Base-by-base conservation (phyloP, 2,888 invertebrate genomes). In the Amblyjoppa proteus region DNA sequence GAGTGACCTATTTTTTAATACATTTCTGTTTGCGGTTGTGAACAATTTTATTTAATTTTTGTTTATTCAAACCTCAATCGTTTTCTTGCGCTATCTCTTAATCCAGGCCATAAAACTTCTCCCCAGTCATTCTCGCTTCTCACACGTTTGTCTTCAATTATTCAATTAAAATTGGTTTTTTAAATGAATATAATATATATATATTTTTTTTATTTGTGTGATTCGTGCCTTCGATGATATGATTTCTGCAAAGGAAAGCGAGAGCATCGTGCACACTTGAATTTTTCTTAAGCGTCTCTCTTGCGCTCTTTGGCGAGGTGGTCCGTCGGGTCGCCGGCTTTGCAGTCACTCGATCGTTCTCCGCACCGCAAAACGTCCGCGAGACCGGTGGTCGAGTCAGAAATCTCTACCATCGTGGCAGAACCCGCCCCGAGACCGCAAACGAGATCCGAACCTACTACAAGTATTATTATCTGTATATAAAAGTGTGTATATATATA, bases 351-450 rank as follows among this genome's bases (percentile, higher is more conserved):
- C 78, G 83, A 68, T 83, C 53, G 49, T 61, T 74, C 51, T 51
- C 53, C 53, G 51, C 28, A 83, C 83, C 83, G 78, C 83, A 78
- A 78, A 82, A 76, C 76, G 70, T 81, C 61, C 66, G 69, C 78
- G 83, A 74, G 69, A 74, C 64, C 70, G 83, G 83, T 79, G 83
- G 79, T 83, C 83, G 75, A 69, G 51, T 75, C 70, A 64, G 58
- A 83, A 79, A 83, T 83, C 70, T 64, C 74, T 75, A 64, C 41
- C 75, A 83, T 79, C 79, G 49, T 69, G 28, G 70, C 78, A 75
- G 73, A 74, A 79, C 75, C 79, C 75, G 69, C 75, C 61, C 79
- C 74, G 61, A 75, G 83, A 83, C 83, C 83, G 64, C 83, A 83
- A 79, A 83, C 79, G 64, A 83, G 83, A 83, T 79, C 49, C 83